A percentile compares a stretch with the other conserved stretches of the same genome.
Evolutionary conservation across 1,140 invertebrate species (phyloP).

Genomic region (Pseudomyrmex dendroicus): DNA sequence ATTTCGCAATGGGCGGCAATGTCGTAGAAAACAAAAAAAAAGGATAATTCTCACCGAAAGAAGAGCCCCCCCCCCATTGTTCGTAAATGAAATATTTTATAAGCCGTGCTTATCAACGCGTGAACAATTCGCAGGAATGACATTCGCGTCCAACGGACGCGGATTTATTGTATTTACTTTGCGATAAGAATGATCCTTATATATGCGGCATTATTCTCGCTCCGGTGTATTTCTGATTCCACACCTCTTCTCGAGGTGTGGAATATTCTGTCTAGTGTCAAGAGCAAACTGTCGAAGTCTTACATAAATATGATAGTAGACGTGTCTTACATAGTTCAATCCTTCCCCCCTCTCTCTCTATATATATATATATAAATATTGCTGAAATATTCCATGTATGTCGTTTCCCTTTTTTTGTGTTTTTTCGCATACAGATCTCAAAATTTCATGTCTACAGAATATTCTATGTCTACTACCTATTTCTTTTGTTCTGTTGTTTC

Average conservation of each 20-base stretch:
- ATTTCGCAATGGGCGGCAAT: conserved; percentile 20
- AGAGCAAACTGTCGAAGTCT: background rate
- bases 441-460: background rate
- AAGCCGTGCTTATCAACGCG: conserved; percentile 15
- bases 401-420: background rate
- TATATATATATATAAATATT: conserved; percentile 12
- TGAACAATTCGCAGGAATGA: background rate
- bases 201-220: conserved; percentile 8
- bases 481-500: background rate
- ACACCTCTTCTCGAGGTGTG: background rate
- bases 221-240: conserved; percentile 18
- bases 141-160: background rate
- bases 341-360: background rate
- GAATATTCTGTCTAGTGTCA: conserved; percentile 1
- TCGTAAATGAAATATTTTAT: conserved; percentile 42
- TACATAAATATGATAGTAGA: conserved; percentile 11
- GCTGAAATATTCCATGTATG: background rate
- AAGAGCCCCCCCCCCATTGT: background rate
- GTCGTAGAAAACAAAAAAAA: background rate
- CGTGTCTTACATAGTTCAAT: background rate
- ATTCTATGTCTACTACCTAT: background rate
- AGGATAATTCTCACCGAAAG: background rate
- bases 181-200: background rate
- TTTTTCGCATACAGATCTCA: background rate
- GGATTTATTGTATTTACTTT: conserved; percentile 22